A percentile compares a stretch with the other conserved stretches of the same genome.
phyloP scores from a whole-genome alignment of 37 sponge, comb jelly and placozoan species.

The Corticium candelabrum region DNA sequence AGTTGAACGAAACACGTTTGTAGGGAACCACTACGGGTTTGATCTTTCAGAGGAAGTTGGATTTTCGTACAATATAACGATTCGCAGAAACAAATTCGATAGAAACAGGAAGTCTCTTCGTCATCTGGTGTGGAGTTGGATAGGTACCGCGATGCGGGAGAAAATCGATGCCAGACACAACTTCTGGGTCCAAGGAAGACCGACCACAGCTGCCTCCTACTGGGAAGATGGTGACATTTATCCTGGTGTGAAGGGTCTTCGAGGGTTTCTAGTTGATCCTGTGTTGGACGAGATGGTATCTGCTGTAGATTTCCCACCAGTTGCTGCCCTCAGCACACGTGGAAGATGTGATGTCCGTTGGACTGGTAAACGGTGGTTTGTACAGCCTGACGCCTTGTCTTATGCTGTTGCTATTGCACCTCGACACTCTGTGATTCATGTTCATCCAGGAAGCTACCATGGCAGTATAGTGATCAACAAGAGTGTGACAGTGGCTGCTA shows the following conservation, averaged over 20 bases:
- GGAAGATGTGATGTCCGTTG: background rate
- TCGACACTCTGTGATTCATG: background rate
- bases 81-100: background rate
- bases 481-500: background rate
- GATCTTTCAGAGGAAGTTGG: background rate
- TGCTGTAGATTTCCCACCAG: background rate
- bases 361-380: background rate
- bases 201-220: background rate
- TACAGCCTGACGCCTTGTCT: background rate
- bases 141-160: too few relatives aligned
- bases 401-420: background rate
- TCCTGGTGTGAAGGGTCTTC: background rate
- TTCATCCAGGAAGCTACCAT: background rate
- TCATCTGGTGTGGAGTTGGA: background rate
- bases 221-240: background rate
- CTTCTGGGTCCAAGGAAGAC: background rate
- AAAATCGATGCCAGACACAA: background rate
- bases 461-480: background rate
- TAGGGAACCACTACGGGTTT: background rate
- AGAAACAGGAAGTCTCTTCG: background rate
- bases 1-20: background rate
- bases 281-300: background rate
- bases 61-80: background rate
- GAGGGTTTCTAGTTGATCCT: background rate
- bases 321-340: background rate